Conservation (phyloP, 2,888 invertebrate species). For the Agrotis clavis region DNA sequence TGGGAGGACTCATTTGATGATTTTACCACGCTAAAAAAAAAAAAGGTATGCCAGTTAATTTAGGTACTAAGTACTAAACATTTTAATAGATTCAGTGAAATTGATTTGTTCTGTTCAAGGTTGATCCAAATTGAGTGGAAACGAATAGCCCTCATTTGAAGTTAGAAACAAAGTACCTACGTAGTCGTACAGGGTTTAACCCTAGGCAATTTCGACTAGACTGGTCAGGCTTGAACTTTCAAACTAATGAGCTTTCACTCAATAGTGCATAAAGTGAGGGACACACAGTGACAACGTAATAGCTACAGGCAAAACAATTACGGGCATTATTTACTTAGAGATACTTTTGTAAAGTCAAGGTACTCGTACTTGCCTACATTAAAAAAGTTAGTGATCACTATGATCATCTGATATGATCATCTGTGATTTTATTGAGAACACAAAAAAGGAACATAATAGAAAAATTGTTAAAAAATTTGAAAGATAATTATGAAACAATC, state of each 20-base stretch:
- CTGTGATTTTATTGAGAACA: too few species aligned
- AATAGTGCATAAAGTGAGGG: constrained; percentile 52
- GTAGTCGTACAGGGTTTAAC: constrained; percentile 24
- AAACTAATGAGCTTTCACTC: constrained; percentile 51
- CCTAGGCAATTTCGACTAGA: constrained; percentile 40
- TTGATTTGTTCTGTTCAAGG: constrained; percentile 58
- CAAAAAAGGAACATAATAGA: too few species aligned
- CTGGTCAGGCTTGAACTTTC: constrained; percentile 46
- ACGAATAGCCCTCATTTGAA: constrained; percentile 15
- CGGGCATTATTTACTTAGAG: too few species aligned
- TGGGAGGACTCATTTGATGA: too few species aligned
- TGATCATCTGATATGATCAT: too few species aligned
- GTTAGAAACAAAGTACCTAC: constrained; percentile 24
- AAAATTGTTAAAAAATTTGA: too few species aligned
- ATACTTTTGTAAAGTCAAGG: too few species aligned
- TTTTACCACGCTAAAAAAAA: too few species aligned
- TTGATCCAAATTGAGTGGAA: constrained; percentile 17
- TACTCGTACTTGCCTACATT: too few species aligned
- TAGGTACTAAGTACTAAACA: constrained; percentile 50
- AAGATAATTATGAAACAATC: too few species aligned
- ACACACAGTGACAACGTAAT: constrained; percentile 35
- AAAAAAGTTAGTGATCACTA: too few species aligned
- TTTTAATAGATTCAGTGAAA: constrained; percentile 36
- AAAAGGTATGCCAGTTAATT: too few species aligned
- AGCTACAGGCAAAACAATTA: constrained; percentile 14